Evolutionary conservation across 2,797 vertebrate genomes (phyloP), one percentile per base, ranked within the genome.

Genomic region (Arnoldichthys spilopterus): DNA sequence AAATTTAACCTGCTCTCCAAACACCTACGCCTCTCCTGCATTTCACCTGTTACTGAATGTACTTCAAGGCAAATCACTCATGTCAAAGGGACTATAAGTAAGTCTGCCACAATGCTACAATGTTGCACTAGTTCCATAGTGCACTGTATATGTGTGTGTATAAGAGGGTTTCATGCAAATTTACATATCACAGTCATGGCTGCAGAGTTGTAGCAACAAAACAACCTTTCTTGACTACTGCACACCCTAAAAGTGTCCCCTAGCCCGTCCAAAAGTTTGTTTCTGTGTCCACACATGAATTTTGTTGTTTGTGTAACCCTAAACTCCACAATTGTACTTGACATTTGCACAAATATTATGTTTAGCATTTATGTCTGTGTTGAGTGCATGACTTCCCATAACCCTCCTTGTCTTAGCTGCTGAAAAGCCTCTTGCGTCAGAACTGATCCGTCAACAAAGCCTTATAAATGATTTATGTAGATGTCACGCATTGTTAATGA

Each of bases 1-100:
- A 86, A 81, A 76, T 72, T 76, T 76, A 81, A 66, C 67, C 37
- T 61, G 70, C 64, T 74, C 49, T 71, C 74, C 71, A 77, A 64
- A 74, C 53, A 75, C 73, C 58, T 61, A 45, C 59, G 76, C 62
- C 67, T 80, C 20, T 61, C 37, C 68, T 72, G 37, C 71, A 53
- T 15, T 51, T 71, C 30, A 78, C 77, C 59, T 62, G 71, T 72
- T 64, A 70, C 78, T 70, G 72, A 68, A 49, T 64, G 20, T 63
- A 22, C 61, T 53, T 77, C 47, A 71, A 68, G 67, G 34, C 51
- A 58, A 79, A 74, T 79, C 34, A 70, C 51, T 37, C 43, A 28
- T 82, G 63, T 78, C 61, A 20, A 62, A 69, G 37, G 58, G 30
- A 59, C 49, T 6, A 73, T 53, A 63, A 34, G 26, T 22, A 49